Base-by-base conservation (phyloP, 2,113 vertebrate species). In the Petromus typicus region DNA sequence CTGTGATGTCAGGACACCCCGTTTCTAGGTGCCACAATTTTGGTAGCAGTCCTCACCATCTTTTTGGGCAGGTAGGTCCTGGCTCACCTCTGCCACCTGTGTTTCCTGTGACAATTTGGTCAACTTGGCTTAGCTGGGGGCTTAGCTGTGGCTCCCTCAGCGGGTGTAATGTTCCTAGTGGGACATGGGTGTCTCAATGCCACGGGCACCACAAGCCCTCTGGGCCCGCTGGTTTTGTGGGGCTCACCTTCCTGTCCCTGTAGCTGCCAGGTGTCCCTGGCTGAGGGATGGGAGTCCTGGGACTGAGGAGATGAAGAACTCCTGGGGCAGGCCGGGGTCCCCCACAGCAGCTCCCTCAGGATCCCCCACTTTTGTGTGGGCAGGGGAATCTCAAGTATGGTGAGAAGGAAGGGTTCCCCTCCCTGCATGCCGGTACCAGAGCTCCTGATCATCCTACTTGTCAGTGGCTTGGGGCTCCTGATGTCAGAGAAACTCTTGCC, bases 21-120 rank as follows among this genome's bases (percentile, higher is more conserved):
- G 75, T 48, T 92, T 67, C 37, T 86, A 16, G n/a, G 82, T 90
- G 69, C 43, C n/a, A n/a, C n/a, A n/a, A 32, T 63, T 43, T 84
- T 76, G 22, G 27, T 75, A 34, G 48, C 34, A 76, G 25, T 51
- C 30, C 40, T 61, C 32, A 37, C 40, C 16, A 48, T 48, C 78
- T 20, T 25, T 63, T 66, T 76, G 67, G 59, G n/a, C 32, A 67
- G 20, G 75, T 13, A 5, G 63, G 67, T 51, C 57, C 61, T 4
- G 0, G 69, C 16, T n/a, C 23, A 48, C 69, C 64, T 83, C 9
- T 37, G 83, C 67, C 4, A 9, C 4, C 30, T 37, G 22, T 37
- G 17, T 8, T 96, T 40, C 51, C 37, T 71, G 7, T 54, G 84
- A 66, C 54, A 45, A 20, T 69, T 51, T 91, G n/a, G n/a, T 59